phyloP scores from a whole-genome alignment of 2,797 vertebrate genomes.

The Sebastolobus alascanus region DNA sequence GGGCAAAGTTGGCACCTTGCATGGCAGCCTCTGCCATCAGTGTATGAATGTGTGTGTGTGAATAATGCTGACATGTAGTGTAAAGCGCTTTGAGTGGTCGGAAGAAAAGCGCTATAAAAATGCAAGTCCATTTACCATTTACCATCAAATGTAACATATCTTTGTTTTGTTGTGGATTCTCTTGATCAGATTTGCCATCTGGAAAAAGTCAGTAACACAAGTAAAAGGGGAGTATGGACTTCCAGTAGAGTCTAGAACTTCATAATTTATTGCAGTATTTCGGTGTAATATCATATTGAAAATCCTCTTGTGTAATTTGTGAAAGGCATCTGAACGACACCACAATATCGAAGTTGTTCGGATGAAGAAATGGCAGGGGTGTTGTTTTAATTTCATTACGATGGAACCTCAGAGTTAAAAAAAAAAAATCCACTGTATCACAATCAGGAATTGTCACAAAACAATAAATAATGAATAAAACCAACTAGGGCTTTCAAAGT shows the following conservation, averaged over 20 bases:
- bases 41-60: too few species aligned
- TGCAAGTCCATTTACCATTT: too few species aligned
- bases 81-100: too few species aligned
- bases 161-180: slow-evolving; percentile 4
- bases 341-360: background rate
- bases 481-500: background rate
- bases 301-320: background rate
- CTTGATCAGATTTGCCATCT: background rate
- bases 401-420: background rate
- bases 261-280: background rate
- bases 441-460: background rate
- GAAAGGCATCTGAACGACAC: background rate
- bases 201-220: background rate
- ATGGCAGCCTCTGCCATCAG: too few species aligned
- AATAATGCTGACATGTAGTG: too few species aligned
- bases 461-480: background rate
- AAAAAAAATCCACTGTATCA: background rate
- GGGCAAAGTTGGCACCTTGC: too few species aligned
- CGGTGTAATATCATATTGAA: background rate
- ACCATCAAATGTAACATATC: background rate
- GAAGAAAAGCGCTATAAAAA: too few species aligned
- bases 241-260: background rate
- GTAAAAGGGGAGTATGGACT: background rate
- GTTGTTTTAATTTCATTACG: background rate
- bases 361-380: background rate